Base-by-base conservation (phyloP, 2,113 vertebrate species). In the Cheirogaleus medius region DNA sequence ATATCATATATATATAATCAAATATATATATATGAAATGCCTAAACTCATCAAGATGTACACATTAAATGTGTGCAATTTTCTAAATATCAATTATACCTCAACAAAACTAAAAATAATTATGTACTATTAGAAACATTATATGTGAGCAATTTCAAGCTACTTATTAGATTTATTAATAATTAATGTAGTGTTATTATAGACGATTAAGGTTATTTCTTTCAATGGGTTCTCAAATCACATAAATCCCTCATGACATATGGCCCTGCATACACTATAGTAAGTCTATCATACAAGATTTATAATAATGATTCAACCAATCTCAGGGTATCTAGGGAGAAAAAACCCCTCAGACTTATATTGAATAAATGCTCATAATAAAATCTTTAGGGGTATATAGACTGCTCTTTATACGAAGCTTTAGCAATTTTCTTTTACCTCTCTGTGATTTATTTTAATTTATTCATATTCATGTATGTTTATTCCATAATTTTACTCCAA, bases 181-280 rank as follows among this genome's bases (percentile, higher is more conserved):
- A 99, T 99, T 98, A 98, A 99, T 98, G 95, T 39, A 98, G 94
- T 98, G 97, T 99, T 99, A 98, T 98, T 98, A 96, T 97, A 95
- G 94, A 98, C 98, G 97, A 98, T 98, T 99, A 98, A 98, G 97
- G 98, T 98, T 98, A 98, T 98, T 98, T 97, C 97, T 98, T 98
- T 98, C 98, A 98, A 98, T 98, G 94, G 92, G 77, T 98, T 98
- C 90, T 98, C 97, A 98, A 98, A 98, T 98, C 95, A 98, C 86
- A 98, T 99, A 97, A 98, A 98, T 98, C 97, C 98, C 98, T 98
- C 96, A 99, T 98, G 85, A 96, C 96, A 96, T 84, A 97, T 90
- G 96, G 68, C 60, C 90, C 90, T 86, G 90, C 87, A 93, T 97
- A 88, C 71, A 87, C 85, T 98, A 96, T 94, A 96, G 64, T 83